phyloP scores from a whole-genome alignment of 2,888 invertebrate genomes.

The Agrypnus murinus region DNA sequence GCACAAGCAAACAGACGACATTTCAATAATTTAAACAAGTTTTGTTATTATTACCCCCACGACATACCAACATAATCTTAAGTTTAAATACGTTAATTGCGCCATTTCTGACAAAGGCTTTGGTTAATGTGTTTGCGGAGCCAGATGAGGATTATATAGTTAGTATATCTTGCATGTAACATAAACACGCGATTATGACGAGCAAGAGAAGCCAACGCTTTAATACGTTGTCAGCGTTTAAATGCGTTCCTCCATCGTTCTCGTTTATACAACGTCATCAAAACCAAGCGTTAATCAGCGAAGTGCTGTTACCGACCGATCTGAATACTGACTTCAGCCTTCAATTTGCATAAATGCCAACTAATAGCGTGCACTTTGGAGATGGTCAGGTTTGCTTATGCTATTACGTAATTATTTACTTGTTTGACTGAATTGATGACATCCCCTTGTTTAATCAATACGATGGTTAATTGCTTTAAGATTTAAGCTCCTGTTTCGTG shows the following conservation, averaged over 20 bases:
- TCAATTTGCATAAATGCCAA: slow-evolving; percentile 63
- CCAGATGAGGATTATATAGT: slow-evolving; percentile 51
- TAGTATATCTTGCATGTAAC: slow-evolving; percentile 53
- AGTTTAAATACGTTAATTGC: slow-evolving; percentile 48
- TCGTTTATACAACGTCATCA: slow-evolving; percentile 60
- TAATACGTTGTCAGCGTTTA: slow-evolving; percentile 53
- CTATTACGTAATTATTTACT: too few relatives aligned
- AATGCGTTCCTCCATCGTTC: slow-evolving; percentile 37
- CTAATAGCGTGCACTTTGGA: slow-evolving; percentile 55
- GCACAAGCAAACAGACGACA: too few relatives aligned
- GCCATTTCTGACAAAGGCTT: slow-evolving; percentile 47
- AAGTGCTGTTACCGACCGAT: slow-evolving; percentile 60
- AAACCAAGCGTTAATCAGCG: slow-evolving; percentile 63
- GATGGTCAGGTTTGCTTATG: slow-evolving; percentile 22
- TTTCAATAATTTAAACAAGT: too few relatives aligned
- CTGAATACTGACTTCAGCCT: slow-evolving; percentile 63
- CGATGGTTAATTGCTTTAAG: too few relatives aligned
- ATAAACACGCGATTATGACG: slow-evolving; percentile 56
- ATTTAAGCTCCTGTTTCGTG: too few relatives aligned
- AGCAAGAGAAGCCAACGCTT: slow-evolving; percentile 39
- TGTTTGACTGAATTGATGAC: too few relatives aligned
- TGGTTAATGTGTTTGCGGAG: slow-evolving; percentile 54
- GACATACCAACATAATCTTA: slow-evolving; percentile 30
- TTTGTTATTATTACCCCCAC: neutral
- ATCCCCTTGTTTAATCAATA: too few relatives aligned